Evolutionary conservation across 2,113 vertebrate genomes (phyloP).

Genomic region (Onychorhynchus coronatus): DNA sequence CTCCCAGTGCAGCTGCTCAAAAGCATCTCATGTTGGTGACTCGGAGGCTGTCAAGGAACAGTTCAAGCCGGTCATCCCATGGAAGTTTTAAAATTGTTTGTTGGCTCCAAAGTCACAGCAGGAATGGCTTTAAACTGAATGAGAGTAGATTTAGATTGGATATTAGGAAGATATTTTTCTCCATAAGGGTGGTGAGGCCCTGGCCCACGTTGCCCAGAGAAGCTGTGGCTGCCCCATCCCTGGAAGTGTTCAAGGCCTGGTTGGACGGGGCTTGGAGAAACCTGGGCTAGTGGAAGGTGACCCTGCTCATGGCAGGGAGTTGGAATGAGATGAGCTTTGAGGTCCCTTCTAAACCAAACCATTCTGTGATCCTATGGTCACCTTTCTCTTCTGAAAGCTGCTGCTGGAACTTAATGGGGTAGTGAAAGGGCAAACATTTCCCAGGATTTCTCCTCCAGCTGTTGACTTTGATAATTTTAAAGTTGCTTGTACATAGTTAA

Average conservation of each 20-base stretch:
- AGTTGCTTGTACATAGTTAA: not conserved
- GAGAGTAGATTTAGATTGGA: not conserved
- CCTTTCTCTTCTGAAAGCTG: not conserved
- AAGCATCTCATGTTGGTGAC: not conserved
- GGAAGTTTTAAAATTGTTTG: not conserved
- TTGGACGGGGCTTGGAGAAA: rapidly evolving
- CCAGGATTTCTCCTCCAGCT: not conserved
- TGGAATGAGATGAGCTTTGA: rapidly evolving
- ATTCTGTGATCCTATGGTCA: not conserved
- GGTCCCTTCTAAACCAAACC: not conserved
- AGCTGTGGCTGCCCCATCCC: not conserved
- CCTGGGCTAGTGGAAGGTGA: not conserved
- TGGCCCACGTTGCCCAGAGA: not conserved
- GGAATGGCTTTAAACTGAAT: not conserved
- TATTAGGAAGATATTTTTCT: not conserved
- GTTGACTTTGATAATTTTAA: not conserved
- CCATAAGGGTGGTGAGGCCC: not conserved
- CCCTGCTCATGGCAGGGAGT: not conserved
- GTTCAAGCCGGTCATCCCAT: not conserved
- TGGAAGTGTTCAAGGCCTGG: not conserved
- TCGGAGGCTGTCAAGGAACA: not conserved
- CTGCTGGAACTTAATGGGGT: not conserved
- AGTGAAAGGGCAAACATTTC: not conserved
- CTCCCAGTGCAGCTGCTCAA: not conserved
- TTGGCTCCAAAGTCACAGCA: not conserved